These are phyloP conservation scores for Cheilinus undulatus DNA, from an alignment of 2,113 vertebrate species.

Conservation along the genomic window DNA sequence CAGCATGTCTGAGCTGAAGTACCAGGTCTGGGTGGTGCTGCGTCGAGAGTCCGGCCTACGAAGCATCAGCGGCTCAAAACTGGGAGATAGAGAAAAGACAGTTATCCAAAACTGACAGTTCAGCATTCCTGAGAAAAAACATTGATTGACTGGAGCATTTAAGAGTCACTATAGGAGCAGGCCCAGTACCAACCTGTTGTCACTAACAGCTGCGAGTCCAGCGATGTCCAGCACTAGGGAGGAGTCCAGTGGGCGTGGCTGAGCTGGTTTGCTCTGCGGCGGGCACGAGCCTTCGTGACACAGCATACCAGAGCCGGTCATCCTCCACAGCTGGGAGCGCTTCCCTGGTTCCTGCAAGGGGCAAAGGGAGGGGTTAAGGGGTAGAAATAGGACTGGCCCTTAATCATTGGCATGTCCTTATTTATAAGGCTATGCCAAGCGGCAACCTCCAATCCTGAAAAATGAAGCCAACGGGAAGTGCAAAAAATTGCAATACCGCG, in stretches of 20 bases:
- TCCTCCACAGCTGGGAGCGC: slow-evolving; percentile 96
- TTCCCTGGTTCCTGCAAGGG: slow-evolving; percentile 95
- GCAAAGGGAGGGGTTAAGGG: too few species aligned
- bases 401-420: too few species aligned
- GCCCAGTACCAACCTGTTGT: slow-evolving; percentile 88
- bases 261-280: slow-evolving; percentile 90
- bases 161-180: background rate
- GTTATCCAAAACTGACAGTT: background rate
- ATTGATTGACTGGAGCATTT: too few species aligned
- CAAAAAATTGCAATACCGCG: too few species aligned
- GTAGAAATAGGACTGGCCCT: too few species aligned
- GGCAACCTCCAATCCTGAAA: too few species aligned
- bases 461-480: too few species aligned
- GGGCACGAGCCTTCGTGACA: slow-evolving; percentile 97
- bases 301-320: slow-evolving; percentile 90
- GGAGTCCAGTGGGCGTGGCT: slow-evolving; percentile 86
- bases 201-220: slow-evolving; percentile 93
- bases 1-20: slow-evolving; percentile 91
- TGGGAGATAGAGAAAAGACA: slow-evolving; percentile 59
- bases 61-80: slow-evolving; percentile 95
- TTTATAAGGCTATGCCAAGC: too few species aligned
- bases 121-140: too few species aligned
- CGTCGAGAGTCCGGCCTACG: slow-evolving; percentile 91
- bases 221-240: slow-evolving; percentile 94
- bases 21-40: slow-evolving; percentile 96